Conservation (phyloP, 2,113 vertebrate species). For the Oncorhynchus nerka region DNA sequence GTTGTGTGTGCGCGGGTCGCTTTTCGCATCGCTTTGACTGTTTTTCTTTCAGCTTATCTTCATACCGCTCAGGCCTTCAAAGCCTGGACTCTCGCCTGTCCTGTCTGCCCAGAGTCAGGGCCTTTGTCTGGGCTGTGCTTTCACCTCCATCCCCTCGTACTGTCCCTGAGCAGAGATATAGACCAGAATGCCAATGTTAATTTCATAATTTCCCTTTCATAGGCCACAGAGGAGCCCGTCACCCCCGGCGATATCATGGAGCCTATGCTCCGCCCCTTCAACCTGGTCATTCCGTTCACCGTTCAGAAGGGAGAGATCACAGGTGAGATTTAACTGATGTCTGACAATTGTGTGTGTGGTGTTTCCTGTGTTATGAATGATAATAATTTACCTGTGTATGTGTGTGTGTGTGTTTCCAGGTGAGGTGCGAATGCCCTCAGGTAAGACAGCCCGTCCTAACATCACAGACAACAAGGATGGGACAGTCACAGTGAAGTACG, state of each 20-base stretch:
- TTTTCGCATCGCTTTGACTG: not conserved
- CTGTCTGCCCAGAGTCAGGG: not conserved
- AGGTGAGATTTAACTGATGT: conserved; percentile 66
- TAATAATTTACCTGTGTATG: too few relatives aligned
- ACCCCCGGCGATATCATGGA: conserved; percentile 80
- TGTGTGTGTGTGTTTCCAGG: conserved; percentile 66
- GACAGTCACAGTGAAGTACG: conserved; percentile 90
- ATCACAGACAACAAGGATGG: conserved; percentile 95
- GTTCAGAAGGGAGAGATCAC: conserved; percentile 94
- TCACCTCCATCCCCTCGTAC: conserved; percentile 4
- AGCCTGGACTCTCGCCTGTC: not conserved
- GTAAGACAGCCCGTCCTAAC: conserved; percentile 84
- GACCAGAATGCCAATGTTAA: conserved; percentile 46
- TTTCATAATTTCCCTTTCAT: conserved; percentile 1
- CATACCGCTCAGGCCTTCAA: not conserved
- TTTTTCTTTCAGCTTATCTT: conserved; percentile 24
- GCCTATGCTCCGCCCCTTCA: conserved; percentile 85
- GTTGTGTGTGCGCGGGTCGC: not conserved
- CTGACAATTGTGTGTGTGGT: not conserved
- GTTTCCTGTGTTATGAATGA: not conserved
- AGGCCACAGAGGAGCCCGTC: conserved; percentile 92
- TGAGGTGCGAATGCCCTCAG: conserved; percentile 95
- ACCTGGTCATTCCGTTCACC: conserved; percentile 91
- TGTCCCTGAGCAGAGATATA: not conserved
- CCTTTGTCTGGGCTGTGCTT: not conserved